Evolutionary conservation across 2,113 vertebrate species (phyloP).

Genomic region (Amphiprion ocellaris): DNA sequence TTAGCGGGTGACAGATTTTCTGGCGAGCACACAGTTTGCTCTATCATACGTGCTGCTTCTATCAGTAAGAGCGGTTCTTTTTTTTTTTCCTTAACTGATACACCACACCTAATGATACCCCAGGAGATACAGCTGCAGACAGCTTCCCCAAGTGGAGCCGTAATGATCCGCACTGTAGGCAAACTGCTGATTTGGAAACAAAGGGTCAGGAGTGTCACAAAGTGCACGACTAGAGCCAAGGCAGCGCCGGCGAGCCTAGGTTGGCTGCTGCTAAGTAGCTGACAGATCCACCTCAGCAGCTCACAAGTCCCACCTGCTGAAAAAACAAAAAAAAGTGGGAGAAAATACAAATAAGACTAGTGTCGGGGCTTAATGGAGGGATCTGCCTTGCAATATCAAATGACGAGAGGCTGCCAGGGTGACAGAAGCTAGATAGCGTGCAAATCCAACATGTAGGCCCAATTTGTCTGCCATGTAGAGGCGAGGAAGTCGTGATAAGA

Average conservation of each 20-base stretch:
- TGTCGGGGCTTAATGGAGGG: slow-evolving; percentile 51
- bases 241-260: slow-evolving; percentile 3
- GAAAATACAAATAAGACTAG: slow-evolving; percentile 52
- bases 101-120: slow-evolving; percentile 83
- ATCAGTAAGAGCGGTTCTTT: slow-evolving; percentile 57
- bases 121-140: slow-evolving; percentile 78
- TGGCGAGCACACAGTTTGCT: slow-evolving; percentile 56
- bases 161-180: slow-evolving; percentile 79
- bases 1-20: slow-evolving; percentile 53
- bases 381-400: slow-evolving; percentile 40
- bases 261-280: slow-evolving; percentile 65
- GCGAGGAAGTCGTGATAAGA: slow-evolving; percentile 69
- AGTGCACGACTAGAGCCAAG: slow-evolving; percentile 39
- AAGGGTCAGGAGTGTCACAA: slow-evolving; percentile 67
- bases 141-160: slow-evolving; percentile 70
- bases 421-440: slow-evolving; percentile 58
- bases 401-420: slow-evolving; percentile 51
- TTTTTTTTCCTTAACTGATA: slow-evolving; percentile 61
- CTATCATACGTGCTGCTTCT: slow-evolving; percentile 59
- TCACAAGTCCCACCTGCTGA: slow-evolving; percentile 28
- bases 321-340: background rate
- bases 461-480: slow-evolving; percentile 74
- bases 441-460: slow-evolving; percentile 49
- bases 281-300: slow-evolving; percentile 57
- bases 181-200: slow-evolving; percentile 83